Percentiles rank a stretch among this genome's conserved stretches.
Evolutionary conservation across 2,888 invertebrate genomes (phyloP).

Genomic region (Agrochola circellaris): DNA sequence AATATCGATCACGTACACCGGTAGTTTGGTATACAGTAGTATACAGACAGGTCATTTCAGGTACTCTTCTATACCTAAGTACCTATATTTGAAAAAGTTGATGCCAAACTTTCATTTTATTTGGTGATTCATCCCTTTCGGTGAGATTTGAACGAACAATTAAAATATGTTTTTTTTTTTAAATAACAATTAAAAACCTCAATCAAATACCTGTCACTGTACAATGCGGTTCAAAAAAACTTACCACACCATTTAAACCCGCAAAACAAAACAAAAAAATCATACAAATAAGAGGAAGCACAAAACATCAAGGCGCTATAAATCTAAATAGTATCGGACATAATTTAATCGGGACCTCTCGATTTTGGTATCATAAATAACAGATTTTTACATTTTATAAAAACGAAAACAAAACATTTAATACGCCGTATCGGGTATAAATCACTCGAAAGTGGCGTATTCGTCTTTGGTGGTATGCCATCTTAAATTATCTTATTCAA

Average conservation of each 20-base stretch:
- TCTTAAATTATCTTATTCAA: slow-evolving; percentile 52
- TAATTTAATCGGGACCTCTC: slow-evolving; percentile 89
- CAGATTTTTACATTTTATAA: slow-evolving; percentile 88
- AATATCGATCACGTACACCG: background rate
- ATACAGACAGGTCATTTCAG: background rate
- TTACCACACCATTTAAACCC: slow-evolving; percentile 62
- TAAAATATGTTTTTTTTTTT: background rate
- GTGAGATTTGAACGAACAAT: background rate
- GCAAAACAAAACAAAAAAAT: slow-evolving; percentile 67
- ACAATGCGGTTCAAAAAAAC: slow-evolving; percentile 61
- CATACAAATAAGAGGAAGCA: slow-evolving; percentile 82
- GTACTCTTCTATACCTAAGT: background rate
- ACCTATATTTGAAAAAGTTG: background rate
- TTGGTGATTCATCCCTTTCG: background rate
- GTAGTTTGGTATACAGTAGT: background rate
- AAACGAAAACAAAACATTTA: slow-evolving; percentile 89
- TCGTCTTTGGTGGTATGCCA: slow-evolving; percentile 88
- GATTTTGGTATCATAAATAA: slow-evolving; percentile 89
- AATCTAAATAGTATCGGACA: slow-evolving; percentile 87
- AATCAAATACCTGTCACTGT: slow-evolving; percentile 64
- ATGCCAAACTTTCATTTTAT: background rate
- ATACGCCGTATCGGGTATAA: slow-evolving; percentile 89
- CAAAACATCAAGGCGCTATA: slow-evolving; percentile 81
- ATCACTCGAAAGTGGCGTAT: slow-evolving; percentile 88
- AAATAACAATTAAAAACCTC: slow-evolving; percentile 55